Percentiles rank a stretch among this genome's conserved stretches.
Conservation (phyloP, 2,888 invertebrate species). For the Sialis lutaria region DNA sequence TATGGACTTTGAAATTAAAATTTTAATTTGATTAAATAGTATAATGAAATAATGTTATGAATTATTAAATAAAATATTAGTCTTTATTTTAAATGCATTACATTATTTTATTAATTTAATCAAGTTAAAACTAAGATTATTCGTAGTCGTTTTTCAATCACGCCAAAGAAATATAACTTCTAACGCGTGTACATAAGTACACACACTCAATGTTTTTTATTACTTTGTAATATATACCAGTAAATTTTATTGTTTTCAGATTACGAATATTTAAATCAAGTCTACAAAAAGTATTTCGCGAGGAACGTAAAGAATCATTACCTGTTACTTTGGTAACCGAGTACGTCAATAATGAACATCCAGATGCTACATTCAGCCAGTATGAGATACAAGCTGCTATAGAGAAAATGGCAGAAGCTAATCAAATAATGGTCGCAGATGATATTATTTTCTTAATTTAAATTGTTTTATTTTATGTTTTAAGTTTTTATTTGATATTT, state of each 20-base stretch:
- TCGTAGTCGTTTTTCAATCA: too few relatives aligned
- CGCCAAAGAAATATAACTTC: too few relatives aligned
- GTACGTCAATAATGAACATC: constrained; percentile 43
- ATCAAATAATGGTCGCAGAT: constrained; percentile 83
- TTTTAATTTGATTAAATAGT: too few relatives aligned
- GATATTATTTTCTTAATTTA: constrained; percentile 70
- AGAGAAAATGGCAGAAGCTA: constrained; percentile 68
- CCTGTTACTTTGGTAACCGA: constrained; percentile 43
- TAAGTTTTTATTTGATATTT: not conserved
- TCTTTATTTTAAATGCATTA: too few relatives aligned
- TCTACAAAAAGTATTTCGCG: constrained; percentile 58
- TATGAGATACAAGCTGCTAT: constrained; percentile 67
- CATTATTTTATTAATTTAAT: too few relatives aligned
- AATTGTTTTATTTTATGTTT: too few relatives aligned
- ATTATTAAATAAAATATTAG: too few relatives aligned
- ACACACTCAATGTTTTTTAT: too few relatives aligned
- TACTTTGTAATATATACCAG: constrained; percentile 9
- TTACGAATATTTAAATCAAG: constrained; percentile 54
- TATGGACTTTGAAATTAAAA: too few relatives aligned
- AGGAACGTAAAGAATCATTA: constrained; percentile 59
- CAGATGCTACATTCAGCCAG: constrained; percentile 37
- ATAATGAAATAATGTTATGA: too few relatives aligned
- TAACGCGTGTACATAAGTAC: too few relatives aligned
- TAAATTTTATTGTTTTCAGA: constrained; percentile 17
- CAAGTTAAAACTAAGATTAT: too few relatives aligned